These are phyloP conservation scores for Crax fasciolata DNA, from an alignment of 2,797 vertebrate species.

Conservation along the genomic window DNA sequence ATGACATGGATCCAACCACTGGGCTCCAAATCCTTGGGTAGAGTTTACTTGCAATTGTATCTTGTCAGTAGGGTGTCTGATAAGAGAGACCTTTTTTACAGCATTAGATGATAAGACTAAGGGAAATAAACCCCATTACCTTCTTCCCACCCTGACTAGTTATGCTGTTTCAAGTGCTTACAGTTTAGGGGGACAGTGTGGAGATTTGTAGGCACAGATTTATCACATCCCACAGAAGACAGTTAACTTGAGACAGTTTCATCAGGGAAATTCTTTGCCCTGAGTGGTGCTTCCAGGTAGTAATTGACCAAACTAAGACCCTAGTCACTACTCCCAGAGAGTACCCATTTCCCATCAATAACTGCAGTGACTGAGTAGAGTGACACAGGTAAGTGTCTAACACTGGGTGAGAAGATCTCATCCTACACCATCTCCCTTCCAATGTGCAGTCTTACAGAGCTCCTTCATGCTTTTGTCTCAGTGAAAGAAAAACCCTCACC, in stretches of 20 bases:
- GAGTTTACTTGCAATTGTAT: not conserved
- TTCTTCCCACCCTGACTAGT: not conserved
- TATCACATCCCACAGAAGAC: not conserved
- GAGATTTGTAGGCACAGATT: not conserved
- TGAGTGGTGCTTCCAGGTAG: accelerated
- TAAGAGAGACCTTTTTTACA: not conserved
- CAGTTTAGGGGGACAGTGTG: not conserved
- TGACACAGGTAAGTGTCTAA: not conserved
- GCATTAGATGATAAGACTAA: not conserved
- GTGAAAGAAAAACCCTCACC: not conserved
- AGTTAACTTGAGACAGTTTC: not conserved
- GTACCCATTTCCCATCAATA: not conserved
- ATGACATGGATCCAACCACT: not conserved
- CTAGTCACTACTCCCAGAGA: not conserved
- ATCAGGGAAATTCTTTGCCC: not conserved
- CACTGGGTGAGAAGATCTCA: not conserved
- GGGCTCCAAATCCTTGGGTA: not conserved
- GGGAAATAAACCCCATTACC: not conserved
- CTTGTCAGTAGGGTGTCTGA: not conserved
- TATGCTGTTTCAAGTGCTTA: not conserved
- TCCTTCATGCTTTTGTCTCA: not conserved
- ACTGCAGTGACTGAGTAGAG: not conserved
- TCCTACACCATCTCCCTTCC: not conserved
- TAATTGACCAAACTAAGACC: not conserved
- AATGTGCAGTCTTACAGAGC: not conserved